A percentile compares a stretch with the other conserved stretches of the same genome.
Conservation (phyloP, 1,140 invertebrate species). For the Plectrocnemia conspersa region DNA sequence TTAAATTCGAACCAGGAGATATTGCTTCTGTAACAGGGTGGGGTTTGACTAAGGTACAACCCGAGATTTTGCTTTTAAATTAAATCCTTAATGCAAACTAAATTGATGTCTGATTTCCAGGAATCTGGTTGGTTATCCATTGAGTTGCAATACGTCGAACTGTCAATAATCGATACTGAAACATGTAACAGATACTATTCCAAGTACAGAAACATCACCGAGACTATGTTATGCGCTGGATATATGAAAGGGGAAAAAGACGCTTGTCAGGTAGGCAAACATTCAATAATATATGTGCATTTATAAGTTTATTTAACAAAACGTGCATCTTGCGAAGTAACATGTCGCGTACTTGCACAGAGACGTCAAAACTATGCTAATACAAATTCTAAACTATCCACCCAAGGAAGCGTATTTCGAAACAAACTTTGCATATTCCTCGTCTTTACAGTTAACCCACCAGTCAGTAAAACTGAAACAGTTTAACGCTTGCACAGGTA, state of each 20-base stretch:
- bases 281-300: too few relatives aligned
- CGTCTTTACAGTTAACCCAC: too few relatives aligned
- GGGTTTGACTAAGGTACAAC: slow-evolving; percentile 13
- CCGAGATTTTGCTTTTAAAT: not conserved
- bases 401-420: too few relatives aligned
- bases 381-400: too few relatives aligned
- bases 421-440: too few relatives aligned
- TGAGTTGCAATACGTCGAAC: slow-evolving; percentile 23
- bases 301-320: too few relatives aligned
- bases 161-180: slow-evolving; percentile 16
- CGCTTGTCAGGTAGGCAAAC: slow-evolving; percentile 33
- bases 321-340: too few relatives aligned
- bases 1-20: slow-evolving; percentile 5
- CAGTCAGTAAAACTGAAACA: too few relatives aligned
- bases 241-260: slow-evolving; percentile 34
- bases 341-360: too few relatives aligned
- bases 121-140: slow-evolving; percentile 17
- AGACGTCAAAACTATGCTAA: too few relatives aligned
- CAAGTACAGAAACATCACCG: slow-evolving; percentile 27
- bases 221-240: slow-evolving; percentile 39
- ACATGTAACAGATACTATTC: slow-evolving; percentile 6
- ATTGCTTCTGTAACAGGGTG: slow-evolving; percentile 17
- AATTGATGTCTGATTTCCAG: slow-evolving; percentile 12
- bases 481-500: too few relatives aligned
- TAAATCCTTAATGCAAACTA: too few relatives aligned